Conservation (phyloP, 2,888 invertebrate genomes). For the Leptopilina myrica region DNA sequence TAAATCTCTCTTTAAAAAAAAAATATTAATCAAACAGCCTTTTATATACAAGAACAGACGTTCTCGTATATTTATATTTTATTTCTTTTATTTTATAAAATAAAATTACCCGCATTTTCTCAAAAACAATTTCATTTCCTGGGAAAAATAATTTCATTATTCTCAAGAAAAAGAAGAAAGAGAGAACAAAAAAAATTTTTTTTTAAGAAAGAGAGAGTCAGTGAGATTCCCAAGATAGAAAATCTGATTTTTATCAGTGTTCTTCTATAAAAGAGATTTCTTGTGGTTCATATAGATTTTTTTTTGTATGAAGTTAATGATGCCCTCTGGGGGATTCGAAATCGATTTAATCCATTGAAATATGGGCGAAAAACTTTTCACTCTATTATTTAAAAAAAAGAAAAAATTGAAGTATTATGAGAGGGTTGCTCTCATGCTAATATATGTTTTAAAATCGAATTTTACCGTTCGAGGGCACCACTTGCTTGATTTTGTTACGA, state of each 20-base stretch:
- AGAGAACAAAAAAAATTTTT: background rate
- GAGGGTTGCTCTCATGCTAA: conserved; percentile 11
- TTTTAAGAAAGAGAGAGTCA: background rate
- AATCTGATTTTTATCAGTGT: conserved; percentile 6
- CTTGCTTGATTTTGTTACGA: conserved; percentile 18
- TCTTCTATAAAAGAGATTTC: background rate
- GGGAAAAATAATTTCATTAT: background rate
- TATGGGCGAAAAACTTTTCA: background rate
- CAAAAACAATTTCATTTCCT: too few species aligned
- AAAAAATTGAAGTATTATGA: too few species aligned
- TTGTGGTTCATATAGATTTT: background rate
- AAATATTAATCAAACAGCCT: background rate
- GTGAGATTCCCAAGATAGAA: conserved; percentile 6
- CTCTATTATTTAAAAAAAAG: conserved; percentile 7
- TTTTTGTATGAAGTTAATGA: conserved; percentile 7
- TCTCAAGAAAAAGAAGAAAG: background rate
- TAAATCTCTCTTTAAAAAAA: background rate
- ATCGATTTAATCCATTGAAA: conserved; percentile 7
- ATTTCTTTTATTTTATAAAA: background rate
- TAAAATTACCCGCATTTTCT: too few species aligned
- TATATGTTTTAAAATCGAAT: conserved; percentile 2
- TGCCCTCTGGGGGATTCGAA: conserved; percentile 15
- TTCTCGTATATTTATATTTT: background rate
- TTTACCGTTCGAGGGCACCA: conserved; percentile 33
- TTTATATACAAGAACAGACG: too few species aligned